Base-by-base conservation (phyloP, 2,113 vertebrate genomes). In the Lagopus leucura region DNA sequence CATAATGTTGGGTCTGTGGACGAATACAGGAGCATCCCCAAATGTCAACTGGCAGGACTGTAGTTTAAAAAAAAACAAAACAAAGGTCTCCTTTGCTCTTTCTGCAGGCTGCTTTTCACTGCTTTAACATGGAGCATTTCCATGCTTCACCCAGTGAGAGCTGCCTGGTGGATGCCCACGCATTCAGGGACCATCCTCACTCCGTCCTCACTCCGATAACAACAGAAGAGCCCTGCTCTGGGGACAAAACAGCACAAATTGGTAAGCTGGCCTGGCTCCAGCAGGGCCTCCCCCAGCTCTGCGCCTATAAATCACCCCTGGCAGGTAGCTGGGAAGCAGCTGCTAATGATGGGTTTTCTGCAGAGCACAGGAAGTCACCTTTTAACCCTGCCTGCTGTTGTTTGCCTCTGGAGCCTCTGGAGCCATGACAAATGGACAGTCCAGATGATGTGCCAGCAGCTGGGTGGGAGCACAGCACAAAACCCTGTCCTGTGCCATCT, bases 271-370 rank as follows among this genome's bases (percentile, higher is more conserved):
- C 89, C 82, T 36, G 87, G 80, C 90, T 96, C 93, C 93, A 61
- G 54, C 7, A 7, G 43, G 38, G 61, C 84, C 28, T 52, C 50
- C 66, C 82, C 75, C 40, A 0, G 4, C 93, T 89, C 76, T 36
- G 17, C 2, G 36, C 73, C 97, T 82, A 98, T 99, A 99, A 99
- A 99, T 99, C 99, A 99, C 96, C 97, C 32, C 92, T 98, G 97
- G 98, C 98, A 98, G 98, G 98, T 99, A 99, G 98, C 95, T 98
- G 98, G 98, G 98, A 99, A 99, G 98, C 99, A 99, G 99, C 99
- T 98, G 99, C 96, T 97, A 98, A 98, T 96, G 98, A 98, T 96
- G 98, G 98, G 97, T 98, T 95, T 97, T 96, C 96, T 96, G 97
- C 76, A 82, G 96, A 98, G 98, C 73, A 96, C 98, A 99, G 99